Evolutionary conservation across 2,797 vertebrate species (phyloP), one percentile per base, ranked within the genome.

Genomic region (Amblyopsis hoosieri): DNA sequence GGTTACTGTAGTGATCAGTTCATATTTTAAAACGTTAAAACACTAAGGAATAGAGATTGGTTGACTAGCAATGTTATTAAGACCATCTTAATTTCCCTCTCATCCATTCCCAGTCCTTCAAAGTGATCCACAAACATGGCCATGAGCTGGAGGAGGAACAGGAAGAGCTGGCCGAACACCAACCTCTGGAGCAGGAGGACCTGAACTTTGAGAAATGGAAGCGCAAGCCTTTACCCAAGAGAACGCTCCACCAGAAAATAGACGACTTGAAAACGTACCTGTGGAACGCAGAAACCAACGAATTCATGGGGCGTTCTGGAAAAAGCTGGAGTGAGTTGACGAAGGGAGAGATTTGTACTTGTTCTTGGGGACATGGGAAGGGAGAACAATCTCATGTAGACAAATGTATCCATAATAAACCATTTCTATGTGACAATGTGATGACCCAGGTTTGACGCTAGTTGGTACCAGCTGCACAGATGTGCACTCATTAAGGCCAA

Each of bases 281-380:
- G 70, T 98, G 95, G 97, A 98, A 99, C 82, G 95, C 95, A 0
- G 96, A 97, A 87, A 96, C 95, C 84, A 94, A 92, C 68, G 94
- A 96, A 73, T 97, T 95, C 91, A 92, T 99, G 94, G 97, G 96
- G 71, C 95, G 94, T 90, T 93, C 96, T 13, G 94, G 93, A 77
- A 95, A 95, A 91, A 99, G 95, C 90, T 97, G 96, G 96, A 93
- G 96, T 99, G 94, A 95, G 97, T 96, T 85, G 57, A 76, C 0
- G 50, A 14, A 12, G 60, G 45, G 33, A 59, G 15, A 72, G 46
- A 61, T 6, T 57, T 19, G 79, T 19, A 42, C 78, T 11, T 66
- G 59, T 57, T 67, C 66, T 73, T 68, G 46, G 64, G 47, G 17
- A 66, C 3, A 55, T 23, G 66, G 37, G 37, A 8, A 1, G 65